phyloP scores from a whole-genome alignment of 2,113 vertebrate genomes.

The Hipposideros armiger region DNA sequence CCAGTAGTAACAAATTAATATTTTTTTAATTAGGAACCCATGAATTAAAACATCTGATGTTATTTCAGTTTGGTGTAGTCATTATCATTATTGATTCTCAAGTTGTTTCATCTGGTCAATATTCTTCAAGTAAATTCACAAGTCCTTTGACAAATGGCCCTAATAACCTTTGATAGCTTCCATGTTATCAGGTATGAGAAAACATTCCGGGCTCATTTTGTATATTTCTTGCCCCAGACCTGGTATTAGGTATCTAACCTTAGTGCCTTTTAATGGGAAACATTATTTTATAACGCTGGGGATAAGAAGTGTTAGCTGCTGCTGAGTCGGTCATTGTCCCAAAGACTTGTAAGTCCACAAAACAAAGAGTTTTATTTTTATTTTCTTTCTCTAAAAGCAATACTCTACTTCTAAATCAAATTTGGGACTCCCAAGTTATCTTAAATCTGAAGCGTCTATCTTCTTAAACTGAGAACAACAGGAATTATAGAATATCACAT shows the following conservation, averaged over 20 bases:
- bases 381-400: slow-evolving; percentile 18
- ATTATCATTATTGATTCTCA: not conserved
- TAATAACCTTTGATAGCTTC: not conserved
- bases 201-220: not conserved
- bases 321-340: not conserved
- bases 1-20: not conserved
- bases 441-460: not conserved
- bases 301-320: not conserved
- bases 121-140: not conserved
- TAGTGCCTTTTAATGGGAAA: not conserved
- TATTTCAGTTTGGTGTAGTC: not conserved
- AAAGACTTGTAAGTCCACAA: not conserved
- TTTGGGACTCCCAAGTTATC: not conserved
- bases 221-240: not conserved
- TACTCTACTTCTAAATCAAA: not conserved
- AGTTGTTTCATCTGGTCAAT: not conserved
- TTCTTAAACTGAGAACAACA: not conserved
- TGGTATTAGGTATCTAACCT: not conserved
- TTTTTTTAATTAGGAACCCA: not conserved
- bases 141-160: not conserved
- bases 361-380: slow-evolving; percentile 8
- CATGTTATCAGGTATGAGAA: not conserved
- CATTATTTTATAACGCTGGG: not conserved
- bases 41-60: slow-evolving; percentile 12
- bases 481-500: not conserved